Evolutionary conservation across 2,888 invertebrate genomes (phyloP), one percentile per base, ranked within the genome.

Genomic region (Sphaeridia pumilis): DNA sequence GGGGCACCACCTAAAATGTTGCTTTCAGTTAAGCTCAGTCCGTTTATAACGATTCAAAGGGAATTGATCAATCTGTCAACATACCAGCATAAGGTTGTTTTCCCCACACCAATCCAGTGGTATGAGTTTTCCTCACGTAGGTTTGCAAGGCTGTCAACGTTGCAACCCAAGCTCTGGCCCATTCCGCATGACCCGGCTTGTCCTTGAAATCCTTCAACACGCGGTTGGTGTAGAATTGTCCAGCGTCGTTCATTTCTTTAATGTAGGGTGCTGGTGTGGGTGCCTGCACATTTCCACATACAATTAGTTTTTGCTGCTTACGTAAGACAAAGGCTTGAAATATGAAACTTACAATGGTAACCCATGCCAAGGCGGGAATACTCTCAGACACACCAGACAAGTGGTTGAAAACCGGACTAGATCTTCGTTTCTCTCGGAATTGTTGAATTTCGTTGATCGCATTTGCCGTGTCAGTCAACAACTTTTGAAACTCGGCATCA

Each of bases 171-270:
- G 88, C 77, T 69, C 85, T 86, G 60, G 87, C 88, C 97, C 97
- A 98, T 61, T 94, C 90, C 22, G 86, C 88, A 69, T 98, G 97
- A 56, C 64, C 64, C 14, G 61, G 58, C 35, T 90, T 93, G 69
- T 93, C 94, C 72, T 94, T 97, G 87, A 87, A 94, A 60, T 97
- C 97, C 72, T 94, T 97, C 55, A 98, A 76, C 35, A 99, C 95
- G 59, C 97, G 81, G 75, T 99, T 98, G 52, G 92, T 87, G 73
- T 93, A 99, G 74, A 97, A 98, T 74, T 90, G 89, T 1, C 94
- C 92, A 10, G 97, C 90, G 70, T 99, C 97, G 66, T 86, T 84
- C 92, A 95, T 93, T 73, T 99, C 98, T 73, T 97, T 97, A 20
- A 98, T 84, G 70, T 87, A 90, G 0, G 97, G 97, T 1, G 85